Percentiles rank a stretch among this genome's conserved stretches.
Evolutionary conservation across 1,140 invertebrate genomes (phyloP).

Genomic region (Bombus consobrinus): DNA sequence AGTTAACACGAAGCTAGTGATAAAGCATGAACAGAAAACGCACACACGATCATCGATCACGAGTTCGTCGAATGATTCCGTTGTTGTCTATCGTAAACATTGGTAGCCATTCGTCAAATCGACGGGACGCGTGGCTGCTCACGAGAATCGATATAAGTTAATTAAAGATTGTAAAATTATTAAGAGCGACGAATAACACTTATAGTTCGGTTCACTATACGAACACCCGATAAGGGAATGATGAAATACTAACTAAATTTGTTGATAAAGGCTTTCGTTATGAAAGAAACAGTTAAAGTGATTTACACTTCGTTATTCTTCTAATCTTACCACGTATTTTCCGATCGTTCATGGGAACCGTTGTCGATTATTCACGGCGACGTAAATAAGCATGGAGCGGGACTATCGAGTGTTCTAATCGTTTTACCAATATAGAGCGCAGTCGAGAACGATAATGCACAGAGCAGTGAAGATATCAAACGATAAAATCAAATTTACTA

Average conservation of each 20-base stretch:
- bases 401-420: neutral
- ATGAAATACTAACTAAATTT: constrained; percentile 13
- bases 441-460: neutral
- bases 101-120: constrained; percentile 44
- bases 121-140: constrained; percentile 18
- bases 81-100: constrained; percentile 41
- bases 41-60: constrained; percentile 61
- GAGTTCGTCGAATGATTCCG: constrained; percentile 63
- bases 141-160: constrained; percentile 24
- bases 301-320: neutral
- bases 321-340: neutral
- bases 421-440: neutral
- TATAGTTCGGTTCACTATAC: neutral
- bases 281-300: neutral
- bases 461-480: neutral
- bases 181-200: neutral
- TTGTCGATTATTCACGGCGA: neutral
- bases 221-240: neutral
- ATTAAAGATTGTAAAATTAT: constrained; percentile 42
- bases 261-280: neutral
- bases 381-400: too few species aligned
- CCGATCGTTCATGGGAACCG: neutral
- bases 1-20: constrained; percentile 42
- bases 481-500: constrained; percentile 30
- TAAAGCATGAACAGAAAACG: constrained; percentile 15